These are phyloP conservation scores for Taphrorychus bicolor DNA, from an alignment of 2,888 invertebrate genomes.

Conservation along the genomic window DNA sequence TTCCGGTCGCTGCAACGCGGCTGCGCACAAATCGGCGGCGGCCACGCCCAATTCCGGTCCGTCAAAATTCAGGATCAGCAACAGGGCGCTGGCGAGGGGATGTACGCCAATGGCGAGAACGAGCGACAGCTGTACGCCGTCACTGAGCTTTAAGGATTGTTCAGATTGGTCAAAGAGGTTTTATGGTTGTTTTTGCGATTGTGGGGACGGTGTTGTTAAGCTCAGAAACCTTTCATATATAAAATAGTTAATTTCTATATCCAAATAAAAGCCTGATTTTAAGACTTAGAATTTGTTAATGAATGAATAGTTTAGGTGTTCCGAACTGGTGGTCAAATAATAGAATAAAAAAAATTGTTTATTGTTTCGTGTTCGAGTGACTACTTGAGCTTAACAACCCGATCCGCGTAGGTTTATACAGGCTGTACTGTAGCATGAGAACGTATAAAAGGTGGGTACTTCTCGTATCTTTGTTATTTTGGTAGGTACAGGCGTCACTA, in stretches of 20 bases:
- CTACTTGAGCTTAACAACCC: no score
- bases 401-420: no score
- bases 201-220: neutral
- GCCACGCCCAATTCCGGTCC: slow-evolving; percentile 56
- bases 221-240: no score
- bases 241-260: no score
- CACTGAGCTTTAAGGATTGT: slow-evolving; percentile 67
- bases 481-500: neutral
- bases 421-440: no score
- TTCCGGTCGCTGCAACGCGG: slow-evolving; percentile 63
- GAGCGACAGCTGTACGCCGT: slow-evolving; percentile 72
- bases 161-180: slow-evolving; percentile 9
- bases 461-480: neutral
- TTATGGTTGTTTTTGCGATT: neutral
- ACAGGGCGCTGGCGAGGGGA: slow-evolving; percentile 53
- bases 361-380: no score
- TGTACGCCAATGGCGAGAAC: slow-evolving; percentile 60
- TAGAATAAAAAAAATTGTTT: no score
- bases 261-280: no score
- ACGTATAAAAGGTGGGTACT: no score
- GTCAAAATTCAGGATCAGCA: slow-evolving; percentile 59
- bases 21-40: slow-evolving; percentile 49
- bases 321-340: no score
- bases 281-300: no score
- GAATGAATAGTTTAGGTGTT: no score